Base-by-base conservation (phyloP, 2,888 invertebrate genomes). In the Aphelenchoides bicaudatus region DNA sequence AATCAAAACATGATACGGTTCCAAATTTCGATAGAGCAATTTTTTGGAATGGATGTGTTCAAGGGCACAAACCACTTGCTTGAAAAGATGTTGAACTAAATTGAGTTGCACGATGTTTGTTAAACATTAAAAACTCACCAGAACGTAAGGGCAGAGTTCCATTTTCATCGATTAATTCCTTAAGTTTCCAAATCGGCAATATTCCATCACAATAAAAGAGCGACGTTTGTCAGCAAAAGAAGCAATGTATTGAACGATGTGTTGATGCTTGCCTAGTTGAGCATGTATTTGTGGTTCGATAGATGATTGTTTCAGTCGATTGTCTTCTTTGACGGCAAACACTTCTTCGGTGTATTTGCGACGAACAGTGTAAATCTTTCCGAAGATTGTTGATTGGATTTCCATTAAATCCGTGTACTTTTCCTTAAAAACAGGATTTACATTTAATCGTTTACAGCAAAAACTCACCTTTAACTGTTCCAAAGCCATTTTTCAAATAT, bases 281-380 rank as follows among this genome's bases (percentile, higher is more conserved):
- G 43, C 43, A n/a, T 43, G 43, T 10, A 43, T 43, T 25, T 43
- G 21, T 6, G 43, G 43, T n/a, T 43, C 43, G 23, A 21, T 43
- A 8, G 43, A 43, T 6, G 25, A 25, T n/a, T 43, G 16, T n/a
- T 43, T 43, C 23, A 43, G 23, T 21, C 43, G 43, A 10, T 19
- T 25, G 10, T 43, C 43, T n/a, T 43, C 43, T 25, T 43, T 43
- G 43, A 43, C 25, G 16, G 23, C 43, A 8, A 43, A 19, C 43
- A 43, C 10, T n/a, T n/a, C 8, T 10, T 25, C 43, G 23, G 6
- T n/a, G 16, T 19, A 6, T 10, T 25, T 43, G 10, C 25, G 16
- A 19, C 16, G n/a, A n/a, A n/a, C 43, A 10, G 8, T n/a, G 43
- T 43, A 43, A 19, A 43, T 25, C 21, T 43, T 19, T n/a, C 43